phyloP scores from a whole-genome alignment of 2,797 vertebrate genomes.

The Synanceia verrucosa region DNA sequence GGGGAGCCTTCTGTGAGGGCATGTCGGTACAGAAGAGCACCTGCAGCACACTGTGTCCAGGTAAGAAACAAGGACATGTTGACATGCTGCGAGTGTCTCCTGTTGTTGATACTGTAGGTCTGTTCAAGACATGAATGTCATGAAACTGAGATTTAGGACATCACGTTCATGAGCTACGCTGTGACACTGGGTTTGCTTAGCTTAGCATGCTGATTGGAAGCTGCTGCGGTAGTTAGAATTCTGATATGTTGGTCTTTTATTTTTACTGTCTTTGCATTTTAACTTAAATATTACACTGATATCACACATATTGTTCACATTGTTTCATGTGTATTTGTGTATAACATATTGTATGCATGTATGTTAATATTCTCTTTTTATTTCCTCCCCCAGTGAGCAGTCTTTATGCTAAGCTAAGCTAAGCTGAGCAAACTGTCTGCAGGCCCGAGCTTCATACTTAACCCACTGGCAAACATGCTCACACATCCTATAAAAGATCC shows the following conservation, averaged over 20 bases:
- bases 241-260: not conserved
- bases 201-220: not conserved
- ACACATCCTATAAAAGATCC: too few relatives aligned
- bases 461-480: not conserved
- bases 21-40: constrained; percentile 95
- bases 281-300: not conserved
- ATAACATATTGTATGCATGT: not conserved
- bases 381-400: too few relatives aligned
- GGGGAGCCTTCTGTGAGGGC: constrained; percentile 95
- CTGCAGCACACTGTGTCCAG: constrained; percentile 93
- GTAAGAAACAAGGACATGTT: constrained; percentile 71
- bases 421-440: not conserved
- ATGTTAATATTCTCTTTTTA: too few relatives aligned
- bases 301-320: not conserved
- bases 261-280: not conserved
- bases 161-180: not conserved
- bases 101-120: not conserved
- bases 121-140: not conserved
- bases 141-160: not conserved
- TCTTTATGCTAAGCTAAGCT: not conserved
- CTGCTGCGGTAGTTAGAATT: too few relatives aligned
- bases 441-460: not conserved
- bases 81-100: not conserved
- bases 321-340: not conserved
- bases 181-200: not conserved